These are phyloP conservation scores for Pelodytes ibericus DNA, from an alignment of 2,797 vertebrate species.

Conservation along the genomic window DNA sequence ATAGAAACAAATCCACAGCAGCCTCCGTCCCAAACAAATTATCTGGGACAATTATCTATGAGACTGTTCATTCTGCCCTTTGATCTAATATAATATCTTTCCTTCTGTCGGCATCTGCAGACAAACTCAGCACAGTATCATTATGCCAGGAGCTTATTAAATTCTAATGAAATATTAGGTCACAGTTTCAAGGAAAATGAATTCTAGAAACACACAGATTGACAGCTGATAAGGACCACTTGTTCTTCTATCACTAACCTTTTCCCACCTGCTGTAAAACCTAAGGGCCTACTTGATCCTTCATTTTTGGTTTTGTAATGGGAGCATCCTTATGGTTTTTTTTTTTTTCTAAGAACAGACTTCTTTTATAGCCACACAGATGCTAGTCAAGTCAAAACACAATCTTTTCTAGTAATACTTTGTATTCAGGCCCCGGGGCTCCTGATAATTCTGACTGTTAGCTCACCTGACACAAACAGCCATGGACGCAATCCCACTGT, in stretches of 20 bases:
- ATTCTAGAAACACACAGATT: conserved; percentile 15
- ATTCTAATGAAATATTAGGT: conserved; percentile 52
- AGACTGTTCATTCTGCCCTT: conserved; percentile 37
- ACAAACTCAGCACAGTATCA: conserved; percentile 52
- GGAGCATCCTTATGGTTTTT: too few relatives aligned
- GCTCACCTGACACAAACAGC: too few relatives aligned
- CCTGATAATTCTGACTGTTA: too few relatives aligned
- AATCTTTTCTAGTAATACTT: too few relatives aligned
- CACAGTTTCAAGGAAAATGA: conserved; percentile 36
- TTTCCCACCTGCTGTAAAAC: conserved; percentile 9
- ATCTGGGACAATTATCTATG: conserved; percentile 47
- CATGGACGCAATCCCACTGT: too few relatives aligned
- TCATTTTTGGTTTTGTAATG: background rate
- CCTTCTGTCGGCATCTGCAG: conserved; percentile 33
- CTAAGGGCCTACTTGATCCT: conserved; percentile 8
- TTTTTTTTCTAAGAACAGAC: too few relatives aligned
- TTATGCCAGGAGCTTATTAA: conserved; percentile 49
- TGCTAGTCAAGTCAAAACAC: too few relatives aligned
- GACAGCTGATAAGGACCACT: conserved; percentile 9
- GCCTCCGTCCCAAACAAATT: conserved; percentile 37
- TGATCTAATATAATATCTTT: conserved; percentile 37
- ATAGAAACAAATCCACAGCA: conserved; percentile 34
- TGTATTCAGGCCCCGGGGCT: too few relatives aligned
- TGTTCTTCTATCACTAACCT: conserved; percentile 25
- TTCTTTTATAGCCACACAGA: too few relatives aligned